Conservation (phyloP, 2,797 vertebrate species). For the Danio jaintianensis region DNA sequence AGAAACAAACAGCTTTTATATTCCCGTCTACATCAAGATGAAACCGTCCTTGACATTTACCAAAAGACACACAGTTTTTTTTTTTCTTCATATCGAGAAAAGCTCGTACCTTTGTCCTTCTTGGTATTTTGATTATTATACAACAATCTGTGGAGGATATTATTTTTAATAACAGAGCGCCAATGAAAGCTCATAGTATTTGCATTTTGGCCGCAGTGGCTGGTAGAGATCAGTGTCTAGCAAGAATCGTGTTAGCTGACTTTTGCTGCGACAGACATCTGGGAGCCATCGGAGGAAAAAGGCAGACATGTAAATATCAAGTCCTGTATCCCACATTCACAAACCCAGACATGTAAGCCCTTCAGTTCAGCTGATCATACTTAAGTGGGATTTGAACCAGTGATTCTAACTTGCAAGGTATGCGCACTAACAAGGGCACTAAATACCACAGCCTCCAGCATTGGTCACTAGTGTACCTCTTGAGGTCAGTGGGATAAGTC, state of each 20-base stretch:
- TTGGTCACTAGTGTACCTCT: no score
- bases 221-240: conserved; percentile 34
- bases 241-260: conserved; percentile 17
- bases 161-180: conserved; percentile 46
- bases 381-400: no score
- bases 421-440: no score
- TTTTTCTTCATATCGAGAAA: conserved; percentile 33
- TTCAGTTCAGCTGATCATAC: no score
- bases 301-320: conserved; percentile 77
- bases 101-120: neutral
- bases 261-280: conserved; percentile 62
- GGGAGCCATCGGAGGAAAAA: conserved; percentile 73
- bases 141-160: conserved; percentile 22
- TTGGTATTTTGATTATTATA: conserved; percentile 54
- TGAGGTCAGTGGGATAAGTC: no score
- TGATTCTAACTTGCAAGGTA: no score
- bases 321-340: conserved; percentile 34
- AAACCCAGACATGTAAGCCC: neutral
- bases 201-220: conserved; percentile 41
- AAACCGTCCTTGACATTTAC: conserved; percentile 40
- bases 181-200: conserved; percentile 48
- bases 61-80: conserved; percentile 10
- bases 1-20: conserved; percentile 15
- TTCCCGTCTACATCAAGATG: conserved; percentile 42
- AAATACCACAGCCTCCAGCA: no score